Base-by-base conservation (phyloP, 2,113 vertebrate species). In the Butorides virescens region DNA sequence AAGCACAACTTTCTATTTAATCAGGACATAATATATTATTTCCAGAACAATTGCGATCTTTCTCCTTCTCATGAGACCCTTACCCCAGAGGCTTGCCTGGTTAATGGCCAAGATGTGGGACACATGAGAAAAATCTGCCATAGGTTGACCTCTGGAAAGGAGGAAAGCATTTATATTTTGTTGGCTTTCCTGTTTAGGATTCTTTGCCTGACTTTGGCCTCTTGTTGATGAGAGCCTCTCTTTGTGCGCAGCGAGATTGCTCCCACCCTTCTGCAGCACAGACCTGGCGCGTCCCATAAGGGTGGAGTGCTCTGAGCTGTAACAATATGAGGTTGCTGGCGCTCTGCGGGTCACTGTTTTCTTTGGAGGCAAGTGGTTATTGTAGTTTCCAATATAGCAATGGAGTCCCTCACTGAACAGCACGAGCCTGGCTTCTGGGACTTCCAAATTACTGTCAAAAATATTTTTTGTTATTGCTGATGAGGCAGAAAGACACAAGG, bases 1-100 rank as follows among this genome's bases (percentile, higher is more conserved):
- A 91, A 84, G 44, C 19, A 86, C 47, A 75, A 75, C 32, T 87
- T 97, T 95, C 81, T 89, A 79, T 80, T 96, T 88, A 90, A 67
- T 78, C 65, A 80, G 52, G 47, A 76, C 56, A 58, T 36, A 87
- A 93, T 34, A 36, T 10, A 44, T 55, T 88, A 84, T 91, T 91
- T 87, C 46, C 49, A 93, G 74, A 91, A 89, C 53, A 91, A 85
- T 15, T 34, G 44, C 1, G 2, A 37, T 87, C 30, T 72, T 88
- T 58, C 56, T 92, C 16, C 36, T 91, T 85, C 67, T 79, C 87
- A 32, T 37, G 73, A 73, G 86, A 56, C 49, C 34, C 47, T 89
- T 65, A 59, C 16, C 56, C 53, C 32, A 66, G 79, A 85, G 66
- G 44, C 37, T 91, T 85, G n/a, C 50, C 70, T 68, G 22, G 19